Evolutionary conservation across 2,797 vertebrate species (phyloP), one percentile per base, ranked within the genome.

Genomic region (Typhlichthys subterraneus): DNA sequence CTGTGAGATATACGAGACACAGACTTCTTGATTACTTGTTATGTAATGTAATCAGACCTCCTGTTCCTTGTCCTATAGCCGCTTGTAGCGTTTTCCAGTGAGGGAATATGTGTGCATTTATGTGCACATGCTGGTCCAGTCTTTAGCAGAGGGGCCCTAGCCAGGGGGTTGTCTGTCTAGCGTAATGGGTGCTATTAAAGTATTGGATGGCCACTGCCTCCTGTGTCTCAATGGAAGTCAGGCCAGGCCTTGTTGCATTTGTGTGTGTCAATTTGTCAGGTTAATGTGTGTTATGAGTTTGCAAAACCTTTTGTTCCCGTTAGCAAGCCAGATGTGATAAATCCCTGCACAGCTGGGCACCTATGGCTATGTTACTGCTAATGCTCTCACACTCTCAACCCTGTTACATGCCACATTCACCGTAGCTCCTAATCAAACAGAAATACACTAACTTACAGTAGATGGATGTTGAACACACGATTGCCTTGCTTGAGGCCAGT

Each of bases 171-270:
- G 78, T 64, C 72, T 67, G 66, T 73, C 29, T 7, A n/a, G 42
- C 54, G 73, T 17, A 81, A 63, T 77, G 63, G 52, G 61, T 64
- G 42, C 58, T 67, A 53, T 85, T 69, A 65, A 67, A 29, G 59
- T 70, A 64, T 75, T 78, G 61, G 46, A 60, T 33, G 65, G 63
- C 68, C 76, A 67, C 38, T 61, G 50, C 72, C 75, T 65, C 65
- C 33, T 0, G 2, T 88, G 84, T 88, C 68, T 84, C 79, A 89
- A 53, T 77, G 73, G 83, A 88, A 85, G 77, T 74, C 63, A 12
- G 46, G 61, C 73, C 64, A 53, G 50, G 46, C 61, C 62, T 59
- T 0, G 9, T 79, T 73, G 53, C 31, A 38, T n/a, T 12, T 55
- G n/a, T 52, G 50, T 2, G 15, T 14, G 15, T 19, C 14, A 14